Percentiles rank a stretch among this genome's conserved stretches.
Evolutionary conservation across 1,140 invertebrate genomes (phyloP).

Genomic region (Scylla paramamosain): DNA sequence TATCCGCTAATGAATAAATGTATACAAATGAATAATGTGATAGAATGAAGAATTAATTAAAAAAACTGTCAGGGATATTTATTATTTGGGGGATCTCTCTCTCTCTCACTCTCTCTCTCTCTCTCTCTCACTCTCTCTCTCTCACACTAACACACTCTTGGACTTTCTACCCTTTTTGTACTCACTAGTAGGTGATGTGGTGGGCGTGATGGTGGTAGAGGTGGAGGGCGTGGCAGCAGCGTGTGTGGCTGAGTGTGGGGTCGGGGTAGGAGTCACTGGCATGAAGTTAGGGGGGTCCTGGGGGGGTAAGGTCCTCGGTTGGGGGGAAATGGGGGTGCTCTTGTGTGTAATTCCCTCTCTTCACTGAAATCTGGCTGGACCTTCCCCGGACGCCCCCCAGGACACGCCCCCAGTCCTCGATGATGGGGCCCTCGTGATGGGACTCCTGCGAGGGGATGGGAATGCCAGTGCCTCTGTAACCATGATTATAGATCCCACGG

Average conservation of each 20-base stretch:
- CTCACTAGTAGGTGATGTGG: neutral
- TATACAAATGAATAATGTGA: no score
- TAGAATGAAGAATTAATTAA: no score
- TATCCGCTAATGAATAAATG: no score
- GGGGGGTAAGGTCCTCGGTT: neutral
- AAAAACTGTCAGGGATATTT: neutral
- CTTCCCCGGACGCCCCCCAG: neutral
- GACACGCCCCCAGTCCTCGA: neutral
- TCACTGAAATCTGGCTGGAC: no score
- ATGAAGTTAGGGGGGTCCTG: neutral
- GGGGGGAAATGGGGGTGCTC: no score
- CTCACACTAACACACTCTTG: neutral
- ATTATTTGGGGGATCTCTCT: neutral
- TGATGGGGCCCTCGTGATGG: neutral
- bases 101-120: constrained; percentile 5
- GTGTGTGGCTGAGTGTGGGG: neutral
- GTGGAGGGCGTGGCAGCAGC: neutral
- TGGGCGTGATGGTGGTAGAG: neutral
- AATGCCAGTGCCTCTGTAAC: neutral
- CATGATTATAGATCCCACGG: neutral
- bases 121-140: constrained; percentile 7
- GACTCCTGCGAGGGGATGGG: neutral
- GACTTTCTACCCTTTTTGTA: neutral
- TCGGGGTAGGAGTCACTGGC: neutral
- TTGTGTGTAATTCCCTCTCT: no score